Base-by-base conservation (phyloP, 2,888 invertebrate species). In the Nemotelus nigrinus region DNA sequence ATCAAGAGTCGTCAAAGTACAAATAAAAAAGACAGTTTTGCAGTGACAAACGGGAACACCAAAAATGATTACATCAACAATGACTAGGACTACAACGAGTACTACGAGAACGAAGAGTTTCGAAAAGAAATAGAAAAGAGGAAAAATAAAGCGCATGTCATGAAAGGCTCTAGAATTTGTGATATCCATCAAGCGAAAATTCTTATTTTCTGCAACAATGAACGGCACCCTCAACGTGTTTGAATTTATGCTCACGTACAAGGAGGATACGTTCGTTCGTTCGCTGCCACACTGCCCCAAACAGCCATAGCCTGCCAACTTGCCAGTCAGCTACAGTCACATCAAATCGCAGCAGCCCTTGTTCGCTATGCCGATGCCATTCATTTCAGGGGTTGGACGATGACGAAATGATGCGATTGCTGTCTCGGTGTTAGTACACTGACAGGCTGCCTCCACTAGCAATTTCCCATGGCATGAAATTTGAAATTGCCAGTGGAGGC, bases 141-240 rank as follows among this genome's bases (percentile, higher is more conserved):
- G 60, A 78, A 80, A 78, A 77, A 78, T 79, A 78, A 79, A 80
- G 82, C 82, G 82, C 82, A 82, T 82, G 82, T 82, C 82, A 82
- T 78, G 79, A 80, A 80, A 80, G 79, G 79, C 80, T 80, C 80
- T 80, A 79, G 77, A 76, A 80, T 81, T 80, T 80, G 80, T 82
- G 80, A 82, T 83, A 81, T 81, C 82, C 81, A 82, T 83, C 82
- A 82, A 82, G 83, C 82, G 82, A 81, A 82, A 83, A 82, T 83
- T 83, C 82, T 83, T 83, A 83, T 83, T 83, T 83, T 83, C 83
- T 83, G 83, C 83, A 82, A 83, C 83, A 83, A 82, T 83, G 83
- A 83, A 82, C 83, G 82, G 81, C 83, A 82, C 83, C 82, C 83
- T 83, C 80, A 80, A 79, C 81, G 80, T 80, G 80, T 81, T 80